Conservation (phyloP, 2,797 vertebrate genomes). For the Alexandromys oeconomus region DNA sequence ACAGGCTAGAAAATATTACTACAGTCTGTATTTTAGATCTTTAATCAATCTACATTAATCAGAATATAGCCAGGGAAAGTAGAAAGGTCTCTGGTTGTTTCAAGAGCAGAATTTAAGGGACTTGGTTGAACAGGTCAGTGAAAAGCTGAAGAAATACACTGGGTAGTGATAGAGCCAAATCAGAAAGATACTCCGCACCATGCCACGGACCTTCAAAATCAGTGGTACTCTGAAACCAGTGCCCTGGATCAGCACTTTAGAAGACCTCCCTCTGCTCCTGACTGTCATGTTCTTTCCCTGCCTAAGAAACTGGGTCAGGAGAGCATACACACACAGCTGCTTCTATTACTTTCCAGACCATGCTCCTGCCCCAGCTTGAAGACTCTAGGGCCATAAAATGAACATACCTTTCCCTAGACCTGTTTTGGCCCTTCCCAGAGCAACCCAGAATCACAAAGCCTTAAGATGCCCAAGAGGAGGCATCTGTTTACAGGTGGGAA, state of each 20-base stretch:
- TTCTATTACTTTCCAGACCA: neutral
- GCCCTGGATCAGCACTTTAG: neutral
- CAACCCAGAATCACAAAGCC: neutral
- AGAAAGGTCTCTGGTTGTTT: conserved; percentile 33
- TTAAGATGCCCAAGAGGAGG: neutral
- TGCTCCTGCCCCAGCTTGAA: neutral
- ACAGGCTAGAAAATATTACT: neutral
- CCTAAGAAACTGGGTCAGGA: neutral
- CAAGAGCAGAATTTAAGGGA: neutral
- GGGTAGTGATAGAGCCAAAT: neutral
- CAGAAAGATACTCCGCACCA: neutral
- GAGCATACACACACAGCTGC: neutral
- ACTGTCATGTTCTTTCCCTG: neutral
- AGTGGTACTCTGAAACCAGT: neutral
- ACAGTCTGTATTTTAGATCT: neutral
- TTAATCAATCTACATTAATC: neutral
- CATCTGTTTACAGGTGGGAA: neutral
- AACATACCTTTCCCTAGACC: neutral
- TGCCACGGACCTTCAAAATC: neutral
- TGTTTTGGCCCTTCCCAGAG: neutral
- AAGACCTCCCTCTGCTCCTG: neutral
- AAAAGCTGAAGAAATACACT: neutral
- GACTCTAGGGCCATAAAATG: neutral
- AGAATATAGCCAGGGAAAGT: neutral
- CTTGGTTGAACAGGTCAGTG: neutral